Base-by-base conservation (phyloP, 2,888 invertebrate genomes). In the Hypercompe scribonia region DNA sequence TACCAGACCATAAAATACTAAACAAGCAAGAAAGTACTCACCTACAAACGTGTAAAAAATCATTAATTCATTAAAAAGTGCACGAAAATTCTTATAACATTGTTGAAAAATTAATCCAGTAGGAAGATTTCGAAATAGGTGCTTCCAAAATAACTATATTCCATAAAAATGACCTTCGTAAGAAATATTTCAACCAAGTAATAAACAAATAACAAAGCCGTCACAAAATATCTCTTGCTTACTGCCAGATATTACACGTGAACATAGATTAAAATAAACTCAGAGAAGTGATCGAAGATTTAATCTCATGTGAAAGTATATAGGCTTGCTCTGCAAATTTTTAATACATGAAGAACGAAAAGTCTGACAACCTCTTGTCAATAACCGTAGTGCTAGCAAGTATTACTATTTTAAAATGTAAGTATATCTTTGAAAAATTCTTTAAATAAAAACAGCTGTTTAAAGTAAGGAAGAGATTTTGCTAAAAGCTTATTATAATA, bases 141-240 rank as follows among this genome's bases (percentile, higher is more conserved):
- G 65, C 58, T 70, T 65, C 70, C n/a, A 81, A 83, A 81, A 84
- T 84, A 81, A 75, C 70, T 61, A 18, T 74, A 76, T 77, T 75
- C 77, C 67, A 72, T 71, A 77, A 73, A 77, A 74, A 77, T 71
- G 76, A 78, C 85, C 84, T 84, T 84, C 80, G 75, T 46, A 74
- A 76, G 73, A 82, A 83, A 79, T 82, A 84, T 81, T 76, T 81
- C 68, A 75, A 73, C 73, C 81, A 79, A 83, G 81, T 84, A 79
- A 84, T 80, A 80, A 82, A 82, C 83, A 83, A 83, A 82, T 82
- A 84, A 80, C 84, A 82, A 83, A 78, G 77, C 73, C 78, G 76
- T 78, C 80, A 86, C 77, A 75, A 81, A 87, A 86, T 85, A 81
- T 81, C 79, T 83, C 74, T 73, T 76, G 76, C 73, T 82, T 83